Evolutionary conservation across 1,140 invertebrate genomes (phyloP), one percentile per base, ranked within the genome.

Genomic region (Drosophila miranda): DNA sequence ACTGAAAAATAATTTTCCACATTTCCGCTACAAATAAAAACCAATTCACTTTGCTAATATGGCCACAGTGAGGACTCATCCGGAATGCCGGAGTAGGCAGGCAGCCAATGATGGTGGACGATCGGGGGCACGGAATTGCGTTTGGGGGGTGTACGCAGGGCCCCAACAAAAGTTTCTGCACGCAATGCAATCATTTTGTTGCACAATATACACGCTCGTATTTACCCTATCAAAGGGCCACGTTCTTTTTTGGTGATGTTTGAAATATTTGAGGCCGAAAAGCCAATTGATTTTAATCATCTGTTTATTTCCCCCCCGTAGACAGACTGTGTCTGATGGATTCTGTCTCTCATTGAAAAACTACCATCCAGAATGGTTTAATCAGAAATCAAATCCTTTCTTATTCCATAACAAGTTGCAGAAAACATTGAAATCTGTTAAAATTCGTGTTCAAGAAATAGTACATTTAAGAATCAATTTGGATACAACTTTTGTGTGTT

Each of bases 11-110:
- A 87, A 87, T 81, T 87, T 81, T 78, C 41, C 82, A 86, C 82
- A 86, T 86, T 86, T 86, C 82, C 82, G 82, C 87, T 75, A 78
- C 82, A 86, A 86, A 86, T 86, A 86, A 86, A 86, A 86, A 86
- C 74, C 82, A 75, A 87, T 86, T 86, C 82, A 86, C 82, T 86
- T 84, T 86, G 75, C 82, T 86, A 86, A 86, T 86, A 86, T 81
- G 82, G 74, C 81, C 77, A 72, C 67, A 58, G 70, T 53, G 34
- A 48, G 55, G 73, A 69, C 75, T 87, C 78, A 81, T 86, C 81
- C 81, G 81, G 82, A 71, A 57, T 58, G 9, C 44, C 30, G 66
- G 26, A 23, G 41, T 26, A 26, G 23, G 23, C 23, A 26, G 23
- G 41, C 14, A 50, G 19, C 45, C 26, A 13, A 34, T 72, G 53